phyloP scores from a whole-genome alignment of 2,888 invertebrate species.

The Adelphocoris suturalis region DNA sequence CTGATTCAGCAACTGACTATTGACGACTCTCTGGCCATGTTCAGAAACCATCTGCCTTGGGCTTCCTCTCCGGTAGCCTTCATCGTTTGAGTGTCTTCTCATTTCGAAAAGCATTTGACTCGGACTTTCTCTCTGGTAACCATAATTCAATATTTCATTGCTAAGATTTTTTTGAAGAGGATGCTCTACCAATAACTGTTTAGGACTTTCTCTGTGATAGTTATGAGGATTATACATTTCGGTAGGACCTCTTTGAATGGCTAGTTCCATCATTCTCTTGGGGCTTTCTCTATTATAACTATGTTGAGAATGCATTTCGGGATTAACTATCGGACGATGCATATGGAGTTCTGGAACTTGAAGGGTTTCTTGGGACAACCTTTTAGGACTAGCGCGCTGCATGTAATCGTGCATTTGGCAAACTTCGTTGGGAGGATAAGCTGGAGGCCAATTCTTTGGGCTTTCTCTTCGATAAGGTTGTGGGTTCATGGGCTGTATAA shows the following conservation, averaged over 20 bases:
- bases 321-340: constrained; percentile 47
- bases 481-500: background rate
- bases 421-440: constrained; percentile 49
- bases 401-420: constrained; percentile 53
- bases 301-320: constrained; percentile 36
- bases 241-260: constrained; percentile 25
- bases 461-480: constrained; percentile 28
- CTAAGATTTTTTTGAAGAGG: constrained; percentile 60
- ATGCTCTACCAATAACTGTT: constrained; percentile 56
- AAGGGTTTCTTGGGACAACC: constrained; percentile 53
- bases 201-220: constrained; percentile 55
- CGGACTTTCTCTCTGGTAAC: constrained; percentile 62
- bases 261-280: constrained; percentile 61
- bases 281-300: constrained; percentile 55
- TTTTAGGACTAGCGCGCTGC: constrained; percentile 64
- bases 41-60: constrained; percentile 66
- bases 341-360: constrained; percentile 64
- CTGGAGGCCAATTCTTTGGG: constrained; percentile 47
- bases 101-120: constrained; percentile 63
- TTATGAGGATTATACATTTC: constrained; percentile 27
- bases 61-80: constrained; percentile 56
- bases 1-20: constrained; percentile 56
- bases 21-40: constrained; percentile 65
- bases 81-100: constrained; percentile 64
- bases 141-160: constrained; percentile 67